phyloP scores from a whole-genome alignment of 1,140 invertebrate genomes.

The Mactra quadrangularis region DNA sequence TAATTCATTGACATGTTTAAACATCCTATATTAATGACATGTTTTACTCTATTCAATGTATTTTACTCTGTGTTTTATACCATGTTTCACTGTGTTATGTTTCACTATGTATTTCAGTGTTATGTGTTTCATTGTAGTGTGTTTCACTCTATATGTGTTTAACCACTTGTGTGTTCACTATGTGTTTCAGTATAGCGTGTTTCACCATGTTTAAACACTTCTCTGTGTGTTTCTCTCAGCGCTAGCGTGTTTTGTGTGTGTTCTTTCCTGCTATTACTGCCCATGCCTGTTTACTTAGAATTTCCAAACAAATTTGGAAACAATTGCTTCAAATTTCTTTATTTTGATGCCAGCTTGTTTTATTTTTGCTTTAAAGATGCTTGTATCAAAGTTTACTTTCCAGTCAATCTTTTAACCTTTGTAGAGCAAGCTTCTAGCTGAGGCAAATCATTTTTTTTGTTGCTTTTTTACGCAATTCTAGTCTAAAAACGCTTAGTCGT shows the following conservation, averaged over 20 bases:
- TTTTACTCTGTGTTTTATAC: too few species aligned
- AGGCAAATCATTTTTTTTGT: constrained; percentile 15
- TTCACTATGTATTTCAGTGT: too few species aligned
- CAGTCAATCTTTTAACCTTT: constrained; percentile 39
- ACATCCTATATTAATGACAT: too few species aligned
- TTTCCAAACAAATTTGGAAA: constrained; percentile 29
- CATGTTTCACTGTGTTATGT: too few species aligned
- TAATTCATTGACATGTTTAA: too few species aligned
- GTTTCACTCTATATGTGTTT: too few species aligned
- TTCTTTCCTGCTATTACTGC: constrained; percentile 56
- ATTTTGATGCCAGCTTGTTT: constrained; percentile 58
- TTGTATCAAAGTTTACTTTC: constrained; percentile 28
- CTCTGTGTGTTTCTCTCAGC: constrained; percentile 15
- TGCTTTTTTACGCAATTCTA: constrained; percentile 49
- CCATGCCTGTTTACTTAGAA: constrained; percentile 47
- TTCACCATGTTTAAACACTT: too few species aligned
- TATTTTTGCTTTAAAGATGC: constrained; percentile 58
- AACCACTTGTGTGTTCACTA: too few species aligned
- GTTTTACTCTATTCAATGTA: too few species aligned
- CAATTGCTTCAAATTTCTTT: constrained; percentile 38
- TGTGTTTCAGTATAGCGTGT: too few species aligned
- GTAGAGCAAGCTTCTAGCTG: constrained; percentile 60
- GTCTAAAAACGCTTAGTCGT: constrained; percentile 59
- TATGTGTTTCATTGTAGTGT: too few species aligned
- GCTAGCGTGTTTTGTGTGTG: constrained; percentile 30